Evolutionary conservation across 2,888 invertebrate genomes (phyloP).

Genomic region (Lithophane socia): DNA sequence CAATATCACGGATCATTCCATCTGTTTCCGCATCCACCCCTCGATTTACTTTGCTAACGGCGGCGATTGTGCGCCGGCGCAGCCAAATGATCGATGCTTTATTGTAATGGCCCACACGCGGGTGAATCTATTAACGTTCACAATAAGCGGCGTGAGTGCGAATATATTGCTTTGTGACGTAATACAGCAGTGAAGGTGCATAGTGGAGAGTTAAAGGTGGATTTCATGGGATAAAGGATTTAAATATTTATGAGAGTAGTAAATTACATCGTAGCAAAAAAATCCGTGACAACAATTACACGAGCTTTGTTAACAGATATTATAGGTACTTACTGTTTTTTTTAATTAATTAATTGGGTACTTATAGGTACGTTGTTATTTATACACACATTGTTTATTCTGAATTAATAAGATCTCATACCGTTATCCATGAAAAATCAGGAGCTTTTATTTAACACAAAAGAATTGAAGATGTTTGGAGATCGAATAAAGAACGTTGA

Average conservation of each 20-base stretch:
- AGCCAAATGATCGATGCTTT: slow-evolving; percentile 79
- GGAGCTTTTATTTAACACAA: background rate
- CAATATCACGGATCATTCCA: slow-evolving; percentile 67
- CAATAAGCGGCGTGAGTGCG: slow-evolving; percentile 71
- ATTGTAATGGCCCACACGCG: slow-evolving; percentile 84
- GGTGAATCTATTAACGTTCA: slow-evolving; percentile 74
- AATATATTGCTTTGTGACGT: slow-evolving; percentile 67
- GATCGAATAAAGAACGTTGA: background rate
- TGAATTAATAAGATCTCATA: no score
- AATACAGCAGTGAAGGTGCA: slow-evolving; percentile 35
- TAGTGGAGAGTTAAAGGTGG: background rate
- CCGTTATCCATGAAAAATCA: no score
- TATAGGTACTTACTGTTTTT: no score
- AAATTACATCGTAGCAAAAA: background rate
- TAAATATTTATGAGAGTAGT: background rate
- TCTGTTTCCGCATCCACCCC: slow-evolving; percentile 84
- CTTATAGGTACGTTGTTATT: no score
- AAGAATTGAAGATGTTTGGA: background rate
- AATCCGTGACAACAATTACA: background rate
- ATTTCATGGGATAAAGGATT: background rate
- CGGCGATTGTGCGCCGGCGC: slow-evolving; percentile 78
- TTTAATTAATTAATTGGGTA: no score
- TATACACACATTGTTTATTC: no score
- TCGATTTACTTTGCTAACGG: slow-evolving; percentile 85
- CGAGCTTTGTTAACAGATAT: no score